Conservation (phyloP, 1,140 invertebrate genomes). For the Leptinotarsa defecta region DNA sequence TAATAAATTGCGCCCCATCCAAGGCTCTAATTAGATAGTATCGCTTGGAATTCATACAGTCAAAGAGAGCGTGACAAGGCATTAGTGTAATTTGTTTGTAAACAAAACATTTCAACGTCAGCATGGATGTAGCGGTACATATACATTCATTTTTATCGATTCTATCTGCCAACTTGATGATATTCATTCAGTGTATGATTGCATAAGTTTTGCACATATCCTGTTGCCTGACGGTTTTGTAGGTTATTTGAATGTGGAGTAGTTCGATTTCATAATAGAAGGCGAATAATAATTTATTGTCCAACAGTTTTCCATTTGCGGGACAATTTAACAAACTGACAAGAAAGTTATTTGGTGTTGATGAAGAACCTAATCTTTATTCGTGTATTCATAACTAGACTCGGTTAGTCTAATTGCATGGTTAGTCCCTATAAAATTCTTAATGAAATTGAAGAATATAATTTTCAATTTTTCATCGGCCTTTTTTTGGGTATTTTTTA, state of each 20-base stretch:
- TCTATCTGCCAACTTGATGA: neutral
- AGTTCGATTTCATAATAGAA: too few relatives aligned
- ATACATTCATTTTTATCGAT: conserved; percentile 2
- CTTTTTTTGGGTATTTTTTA: too few relatives aligned
- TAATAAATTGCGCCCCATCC: conserved; percentile 9
- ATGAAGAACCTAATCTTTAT: too few relatives aligned
- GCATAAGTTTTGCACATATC: neutral
- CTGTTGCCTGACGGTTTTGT: neutral
- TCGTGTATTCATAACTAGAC: too few relatives aligned
- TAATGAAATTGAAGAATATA: too few relatives aligned
- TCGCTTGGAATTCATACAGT: neutral
- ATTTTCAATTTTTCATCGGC: too few relatives aligned
- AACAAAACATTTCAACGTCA: conserved; percentile 8
- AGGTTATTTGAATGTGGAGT: neutral
- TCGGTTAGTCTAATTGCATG: too few relatives aligned
- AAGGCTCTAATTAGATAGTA: neutral
- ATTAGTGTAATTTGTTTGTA: conserved; percentile 4
- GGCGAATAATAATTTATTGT: too few relatives aligned
- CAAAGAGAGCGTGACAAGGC: conserved; percentile 1
- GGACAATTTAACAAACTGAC: too few relatives aligned
- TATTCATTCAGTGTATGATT: neutral
- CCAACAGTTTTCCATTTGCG: too few relatives aligned
- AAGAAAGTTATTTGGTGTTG: too few relatives aligned
- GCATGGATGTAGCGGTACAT: neutral
- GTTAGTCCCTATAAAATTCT: too few relatives aligned